Percentiles rank a stretch among this genome's conserved stretches.
These are phyloP conservation scores for Lepidochrysops patricia DNA, from an alignment of 2,888 invertebrate species.

Conservation along the genomic window DNA sequence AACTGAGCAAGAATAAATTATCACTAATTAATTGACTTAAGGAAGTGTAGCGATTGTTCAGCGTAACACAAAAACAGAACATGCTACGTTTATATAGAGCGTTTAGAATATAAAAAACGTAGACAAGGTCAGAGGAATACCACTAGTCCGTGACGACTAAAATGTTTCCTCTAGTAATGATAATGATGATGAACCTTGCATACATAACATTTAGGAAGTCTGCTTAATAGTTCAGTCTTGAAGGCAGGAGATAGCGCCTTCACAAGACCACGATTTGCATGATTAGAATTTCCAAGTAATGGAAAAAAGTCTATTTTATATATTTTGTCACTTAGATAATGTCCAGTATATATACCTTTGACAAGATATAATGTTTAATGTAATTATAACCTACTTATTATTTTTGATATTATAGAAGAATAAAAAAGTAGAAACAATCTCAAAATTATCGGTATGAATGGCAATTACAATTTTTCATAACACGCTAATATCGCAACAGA, in stretches of 20 bases:
- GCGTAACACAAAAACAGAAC: constrained; percentile 3
- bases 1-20: constrained; percentile 1
- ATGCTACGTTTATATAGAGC: constrained; percentile 4
- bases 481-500: background rate
- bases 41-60: constrained; percentile 2
- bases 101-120: background rate
- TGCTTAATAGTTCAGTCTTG: background rate
- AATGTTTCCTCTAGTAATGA: background rate
- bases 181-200: background rate
- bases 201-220: background rate
- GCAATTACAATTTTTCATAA: background rate
- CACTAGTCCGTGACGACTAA: background rate
- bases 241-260: background rate
- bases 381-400: too few relatives aligned
- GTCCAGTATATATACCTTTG: too few relatives aligned
- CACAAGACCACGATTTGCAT: background rate
- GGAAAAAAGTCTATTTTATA: too few relatives aligned
- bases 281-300: background rate
- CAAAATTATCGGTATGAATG: background rate
- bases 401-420: too few relatives aligned
- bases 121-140: constrained; percentile 1
- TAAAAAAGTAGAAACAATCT: background rate
- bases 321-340: too few relatives aligned
- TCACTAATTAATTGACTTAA: constrained; percentile 5
- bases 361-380: too few relatives aligned